Conservation (phyloP, 2,797 vertebrate species). For the Rachycentron canadum region DNA sequence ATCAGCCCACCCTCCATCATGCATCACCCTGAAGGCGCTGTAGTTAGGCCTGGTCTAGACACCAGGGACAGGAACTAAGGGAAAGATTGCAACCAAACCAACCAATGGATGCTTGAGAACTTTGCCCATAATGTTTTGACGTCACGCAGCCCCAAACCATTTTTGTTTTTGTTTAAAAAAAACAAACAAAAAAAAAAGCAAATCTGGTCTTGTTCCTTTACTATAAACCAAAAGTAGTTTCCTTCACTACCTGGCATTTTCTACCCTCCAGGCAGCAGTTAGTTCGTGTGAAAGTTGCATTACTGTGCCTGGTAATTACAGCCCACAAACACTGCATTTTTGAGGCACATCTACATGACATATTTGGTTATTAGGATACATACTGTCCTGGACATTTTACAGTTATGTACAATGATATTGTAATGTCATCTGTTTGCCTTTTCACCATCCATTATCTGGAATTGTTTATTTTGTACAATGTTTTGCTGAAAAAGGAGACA, state of each 20-base stretch:
- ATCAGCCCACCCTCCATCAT: slow-evolving; percentile 72
- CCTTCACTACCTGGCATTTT: slow-evolving; percentile 9
- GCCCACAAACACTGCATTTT: not conserved
- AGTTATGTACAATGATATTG: not conserved
- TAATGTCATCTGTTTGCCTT: too few relatives aligned
- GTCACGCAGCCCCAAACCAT: not conserved
- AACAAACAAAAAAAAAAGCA: too few relatives aligned
- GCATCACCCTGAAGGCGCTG: slow-evolving; percentile 58
- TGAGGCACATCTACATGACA: not conserved
- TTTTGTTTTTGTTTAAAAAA: not conserved
- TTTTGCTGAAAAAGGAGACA: too few relatives aligned
- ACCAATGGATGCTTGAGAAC: slow-evolving; percentile 26
- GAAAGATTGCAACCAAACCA: slow-evolving; percentile 38
- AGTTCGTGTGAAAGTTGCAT: slow-evolving; percentile 13
- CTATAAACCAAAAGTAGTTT: slow-evolving; percentile 29
- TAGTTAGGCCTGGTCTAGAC: slow-evolving; percentile 64
- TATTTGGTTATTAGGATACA: not conserved
- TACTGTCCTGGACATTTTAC: not conserved
- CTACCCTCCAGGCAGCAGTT: not conserved
- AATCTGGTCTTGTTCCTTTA: not conserved
- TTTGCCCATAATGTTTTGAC: slow-evolving; percentile 33
- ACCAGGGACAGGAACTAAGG: slow-evolving; percentile 45
- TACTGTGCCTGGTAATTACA: too few relatives aligned
- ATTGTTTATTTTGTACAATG: not conserved
- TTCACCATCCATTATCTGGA: too few relatives aligned